A percentile compares a stretch with the other conserved stretches of the same genome.
Evolutionary conservation across 2,113 vertebrate species (phyloP).

Genomic region (Trematocara unimaculatum): DNA sequence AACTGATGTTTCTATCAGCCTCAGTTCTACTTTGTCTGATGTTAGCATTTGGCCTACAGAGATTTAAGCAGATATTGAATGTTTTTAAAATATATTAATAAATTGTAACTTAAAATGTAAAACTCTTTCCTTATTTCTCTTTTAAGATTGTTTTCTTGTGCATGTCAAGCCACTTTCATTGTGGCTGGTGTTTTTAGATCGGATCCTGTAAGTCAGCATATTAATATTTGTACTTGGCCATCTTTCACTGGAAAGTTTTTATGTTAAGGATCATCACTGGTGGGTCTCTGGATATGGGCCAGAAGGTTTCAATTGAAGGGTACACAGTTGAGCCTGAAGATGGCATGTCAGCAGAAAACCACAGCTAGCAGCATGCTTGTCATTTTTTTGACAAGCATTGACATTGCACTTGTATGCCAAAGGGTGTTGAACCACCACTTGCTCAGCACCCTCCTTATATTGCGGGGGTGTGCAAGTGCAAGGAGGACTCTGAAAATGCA

Average conservation of each 20-base stretch:
- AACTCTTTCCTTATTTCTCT: neutral
- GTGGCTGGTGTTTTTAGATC: neutral
- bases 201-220: accelerated
- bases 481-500: accelerated
- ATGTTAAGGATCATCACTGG: neutral
- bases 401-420: neutral
- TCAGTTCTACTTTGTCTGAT: neutral
- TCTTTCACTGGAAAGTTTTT: neutral
- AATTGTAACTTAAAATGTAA: neutral
- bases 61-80: neutral
- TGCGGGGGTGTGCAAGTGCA: neutral
- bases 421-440: neutral
- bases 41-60: neutral
- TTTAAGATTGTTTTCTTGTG: neutral
- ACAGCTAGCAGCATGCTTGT: neutral
- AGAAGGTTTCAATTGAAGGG: neutral
- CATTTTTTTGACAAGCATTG: neutral
- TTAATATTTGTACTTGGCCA: neutral
- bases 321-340: neutral
- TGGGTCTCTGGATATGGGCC: neutral
- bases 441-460: neutral
- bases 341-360: neutral
- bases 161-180: neutral
- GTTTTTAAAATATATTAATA: neutral
- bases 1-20: neutral